Conservation (phyloP, 2,113 vertebrate species). For the Heptranchias perlo region DNA sequence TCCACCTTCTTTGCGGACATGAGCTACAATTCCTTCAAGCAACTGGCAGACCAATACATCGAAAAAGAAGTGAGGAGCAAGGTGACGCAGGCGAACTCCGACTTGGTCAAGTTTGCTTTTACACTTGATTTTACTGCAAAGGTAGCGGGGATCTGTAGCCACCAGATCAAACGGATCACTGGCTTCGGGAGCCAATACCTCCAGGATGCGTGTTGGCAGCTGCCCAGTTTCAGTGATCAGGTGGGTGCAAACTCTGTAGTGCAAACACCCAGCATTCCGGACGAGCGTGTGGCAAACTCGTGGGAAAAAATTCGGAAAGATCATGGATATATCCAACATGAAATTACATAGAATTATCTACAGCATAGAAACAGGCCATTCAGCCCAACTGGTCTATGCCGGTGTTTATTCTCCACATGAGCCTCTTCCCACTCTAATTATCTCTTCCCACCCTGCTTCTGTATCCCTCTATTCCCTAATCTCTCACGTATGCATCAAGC, state of each 20-base stretch:
- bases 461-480: neutral
- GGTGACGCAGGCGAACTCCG: neutral
- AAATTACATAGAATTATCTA: neutral
- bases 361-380: neutral
- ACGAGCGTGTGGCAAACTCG: no score
- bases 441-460: neutral
- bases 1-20: conserved; percentile 61
- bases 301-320: neutral
- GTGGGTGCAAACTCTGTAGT: neutral
- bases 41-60: conserved; percentile 65
- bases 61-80: conserved; percentile 46
- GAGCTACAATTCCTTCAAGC: conserved; percentile 71
- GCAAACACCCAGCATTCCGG: neutral
- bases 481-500: neutral
- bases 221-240: neutral
- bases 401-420: neutral
- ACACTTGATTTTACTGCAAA: conserved; percentile 66
- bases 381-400: neutral
- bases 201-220: conserved; percentile 46
- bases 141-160: conserved; percentile 59
- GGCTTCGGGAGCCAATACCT: conserved; percentile 67
- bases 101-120: conserved; percentile 67
- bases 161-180: conserved; percentile 65
- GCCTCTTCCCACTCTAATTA: neutral
- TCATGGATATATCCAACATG: neutral